Conservation (phyloP, 2,888 invertebrate species). For the Xylocampa areola region DNA sequence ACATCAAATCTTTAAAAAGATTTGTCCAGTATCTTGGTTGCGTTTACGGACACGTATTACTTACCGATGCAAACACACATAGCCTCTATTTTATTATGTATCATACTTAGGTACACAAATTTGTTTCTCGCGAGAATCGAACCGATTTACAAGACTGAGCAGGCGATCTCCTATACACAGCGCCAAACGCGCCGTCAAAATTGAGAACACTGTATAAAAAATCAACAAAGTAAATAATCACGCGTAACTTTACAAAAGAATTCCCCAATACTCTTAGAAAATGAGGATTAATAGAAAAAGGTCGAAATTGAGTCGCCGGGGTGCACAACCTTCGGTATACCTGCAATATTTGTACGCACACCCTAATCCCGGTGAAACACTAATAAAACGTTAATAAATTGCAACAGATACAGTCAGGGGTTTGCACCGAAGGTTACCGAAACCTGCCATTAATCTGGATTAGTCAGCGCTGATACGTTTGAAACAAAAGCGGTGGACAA, state of each 20-base stretch:
- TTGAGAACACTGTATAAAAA: no score
- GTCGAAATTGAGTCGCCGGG: constrained; percentile 19
- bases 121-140: no score
- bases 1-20: no score
- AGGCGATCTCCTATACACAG: no score
- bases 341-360: constrained; percentile 40
- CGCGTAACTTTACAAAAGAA: not conserved
- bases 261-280: constrained; percentile 22
- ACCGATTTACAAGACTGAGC: no score
- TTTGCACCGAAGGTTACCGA: constrained; percentile 47
- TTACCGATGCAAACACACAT: no score
- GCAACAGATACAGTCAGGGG: constrained; percentile 38
- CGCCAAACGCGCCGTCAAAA: no score
- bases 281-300: constrained; percentile 40
- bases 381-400: constrained; percentile 61
- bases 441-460: constrained; percentile 59
- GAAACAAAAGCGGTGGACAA: constrained; percentile 50
- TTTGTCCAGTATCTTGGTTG: no score
- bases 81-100: no score
- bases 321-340: constrained; percentile 35
- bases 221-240: no score
- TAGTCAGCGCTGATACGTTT: constrained; percentile 56
- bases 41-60: no score
- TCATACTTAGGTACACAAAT: no score
- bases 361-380: constrained; percentile 39